Base-by-base conservation (phyloP, 1,140 invertebrate species). In the Plodia interpunctella region DNA sequence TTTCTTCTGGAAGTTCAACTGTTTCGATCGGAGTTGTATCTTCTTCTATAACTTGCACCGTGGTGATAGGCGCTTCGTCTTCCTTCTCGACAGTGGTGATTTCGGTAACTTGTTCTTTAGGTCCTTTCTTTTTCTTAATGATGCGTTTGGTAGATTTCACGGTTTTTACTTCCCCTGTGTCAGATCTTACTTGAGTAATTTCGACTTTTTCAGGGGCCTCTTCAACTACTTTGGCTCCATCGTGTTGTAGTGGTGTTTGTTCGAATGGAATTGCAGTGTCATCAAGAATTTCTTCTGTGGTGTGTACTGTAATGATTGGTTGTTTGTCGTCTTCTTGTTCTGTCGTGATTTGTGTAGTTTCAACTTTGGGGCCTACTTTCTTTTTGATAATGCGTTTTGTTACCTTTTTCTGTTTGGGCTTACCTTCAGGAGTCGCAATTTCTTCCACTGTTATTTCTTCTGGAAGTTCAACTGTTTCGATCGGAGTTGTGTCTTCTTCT, bases 61-160 rank as follows among this genome's bases (percentile, higher is more conserved):
- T 88, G 81, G 52, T 71, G 64, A 63, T 90, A 81, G 44, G 85
- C 83, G 57, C 28, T 30, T 54, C 10, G 13, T 28, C 19, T 28
- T 54, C n/a, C 8, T 90, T 86, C 67, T 91, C 82, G 56, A 90
- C 71, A 17, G 90, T 90, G 15, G 87, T 79, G 57, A 90, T 88
- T 76, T 82, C 76, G 0, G 68, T 71, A 0, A 69, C 49, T 52
- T 86, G 78, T 32, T 83, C 68, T 66, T 74, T 61, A 52, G 73
- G 59, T 63, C 76, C 59, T 63, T 74, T 88, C 4, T 77, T 78
- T 38, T 81, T 82, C 52, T 81, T 71, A 5, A 87, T 86, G 2
- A 87, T 59, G 49, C 72, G 63, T 62, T 88, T 82, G 56, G 90
- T 81, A 15, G 82, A 76, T 53, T 71, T 69, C 8, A 74, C 65